Base-by-base conservation (phyloP, 2,113 vertebrate genomes). In the Brachirus orientalis region DNA sequence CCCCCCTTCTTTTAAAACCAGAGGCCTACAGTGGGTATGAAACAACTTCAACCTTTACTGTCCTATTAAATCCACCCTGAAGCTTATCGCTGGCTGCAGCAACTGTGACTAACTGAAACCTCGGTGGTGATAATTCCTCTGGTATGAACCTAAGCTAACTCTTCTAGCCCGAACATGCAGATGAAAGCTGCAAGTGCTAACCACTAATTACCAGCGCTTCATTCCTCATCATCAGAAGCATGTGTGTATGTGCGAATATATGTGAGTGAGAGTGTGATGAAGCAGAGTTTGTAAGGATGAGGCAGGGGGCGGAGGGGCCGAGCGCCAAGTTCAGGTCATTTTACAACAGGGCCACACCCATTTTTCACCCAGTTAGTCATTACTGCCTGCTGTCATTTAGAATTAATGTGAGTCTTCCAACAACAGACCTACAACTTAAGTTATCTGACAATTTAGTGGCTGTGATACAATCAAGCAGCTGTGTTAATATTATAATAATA, bases 81-180 rank as follows among this genome's bases (percentile, higher is more conserved):
- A 71, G 72, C 75, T 79, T 64, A 72, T 78, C 78, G 57, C 72
- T 53, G 67, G 47, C 75, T 63, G 7, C 71, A 63, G 71, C 43
- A 80, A 77, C 80, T 75, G 77, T 83, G 86, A 85, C 79, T 66
- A 85, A 86, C 73, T 2, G 47, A 80, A 79, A 85, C 82, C 73
- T 72, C 63, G 47, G 73, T 36, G 14, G 69, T 58, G 69, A 38
- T 79, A 80, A 84, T 72, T 77, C 76, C 64, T 83, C 78, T 83
- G 77, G 83, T 75, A 84, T 88, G 86, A 82, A 63, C 63, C 63
- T 11, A 54, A 62, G 69, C 80, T 71, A 86, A 69, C 74, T 63
- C 56, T 80, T 63, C 59, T 40, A 14, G 68, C 53, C 55, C 68
- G 47, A 82, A 86, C 79, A 84, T 40, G 79, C 78, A 82, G 81